Conservation (phyloP, 2,113 vertebrate genomes). For the Eurypyga helias region DNA sequence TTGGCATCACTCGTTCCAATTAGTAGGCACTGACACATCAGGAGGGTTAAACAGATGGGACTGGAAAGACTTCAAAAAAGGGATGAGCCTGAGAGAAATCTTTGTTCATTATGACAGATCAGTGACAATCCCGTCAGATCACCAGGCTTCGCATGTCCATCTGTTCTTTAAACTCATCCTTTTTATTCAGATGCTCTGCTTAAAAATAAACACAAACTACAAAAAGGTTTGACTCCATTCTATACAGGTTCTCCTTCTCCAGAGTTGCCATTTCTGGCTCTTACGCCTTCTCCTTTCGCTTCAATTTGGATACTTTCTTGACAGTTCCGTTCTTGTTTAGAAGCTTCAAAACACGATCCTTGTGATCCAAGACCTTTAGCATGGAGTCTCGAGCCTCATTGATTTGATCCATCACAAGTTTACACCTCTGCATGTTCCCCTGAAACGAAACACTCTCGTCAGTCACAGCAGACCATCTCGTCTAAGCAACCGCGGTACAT, state of each 20-base stretch:
- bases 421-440: constrained; percentile 99
- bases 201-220: constrained; percentile 67
- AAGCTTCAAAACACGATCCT: constrained; percentile 96
- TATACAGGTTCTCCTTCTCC: constrained; percentile 66
- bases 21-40: constrained; percentile 35
- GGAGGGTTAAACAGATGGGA: constrained; percentile 52
- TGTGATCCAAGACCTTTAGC: constrained; percentile 98
- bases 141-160: constrained; percentile 45
- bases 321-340: constrained; percentile 95
- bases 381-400: constrained; percentile 97
- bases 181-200: constrained; percentile 67
- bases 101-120: constrained; percentile 38
- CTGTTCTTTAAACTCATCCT: constrained; percentile 64
- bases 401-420: constrained; percentile 99
- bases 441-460: constrained; percentile 66
- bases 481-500: not conserved
- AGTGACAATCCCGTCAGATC: constrained; percentile 38
- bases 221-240: constrained; percentile 56
- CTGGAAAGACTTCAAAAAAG: constrained; percentile 52
- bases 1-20: constrained; percentile 26
- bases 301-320: constrained; percentile 96
- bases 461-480: not conserved
- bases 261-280: constrained; percentile 54
- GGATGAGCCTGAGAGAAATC: constrained; percentile 52
- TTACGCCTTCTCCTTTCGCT: constrained; percentile 94